Evolutionary conservation across 2,888 invertebrate species (phyloP).

Genomic region (Lamellibrachia columna): DNA sequence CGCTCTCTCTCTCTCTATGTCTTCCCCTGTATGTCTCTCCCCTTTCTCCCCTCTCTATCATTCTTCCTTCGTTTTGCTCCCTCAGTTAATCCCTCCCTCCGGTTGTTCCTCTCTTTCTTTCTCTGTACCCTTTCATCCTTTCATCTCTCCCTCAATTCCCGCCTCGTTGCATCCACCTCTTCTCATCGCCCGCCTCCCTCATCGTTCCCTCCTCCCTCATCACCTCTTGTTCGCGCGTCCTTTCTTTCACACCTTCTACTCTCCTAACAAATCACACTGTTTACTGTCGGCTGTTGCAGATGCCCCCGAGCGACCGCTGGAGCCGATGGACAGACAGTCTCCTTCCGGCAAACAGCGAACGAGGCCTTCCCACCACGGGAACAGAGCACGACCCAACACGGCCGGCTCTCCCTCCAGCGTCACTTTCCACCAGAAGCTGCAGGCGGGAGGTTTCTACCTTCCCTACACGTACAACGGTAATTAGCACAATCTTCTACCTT

Average conservation of each 20-base stretch:
- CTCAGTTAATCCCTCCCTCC: not conserved
- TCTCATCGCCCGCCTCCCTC: not conserved
- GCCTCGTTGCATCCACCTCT: not conserved
- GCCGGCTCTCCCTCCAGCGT: not conserved
- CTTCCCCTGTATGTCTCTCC: no score
- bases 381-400: not conserved
- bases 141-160: not conserved
- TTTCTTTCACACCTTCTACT: not conserved
- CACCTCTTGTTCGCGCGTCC: no score
- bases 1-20: not conserved
- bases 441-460: not conserved
- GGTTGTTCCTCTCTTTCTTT: not conserved
- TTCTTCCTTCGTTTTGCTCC: not conserved
- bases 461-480: slow-evolving; percentile 12
- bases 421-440: slow-evolving; percentile 4
- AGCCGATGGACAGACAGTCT: not conserved
- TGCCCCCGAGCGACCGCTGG: not conserved
- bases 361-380: slow-evolving; percentile 1
- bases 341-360: not conserved
- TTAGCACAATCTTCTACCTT: not conserved
- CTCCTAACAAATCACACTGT: not conserved
- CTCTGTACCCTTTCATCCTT: not conserved
- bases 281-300: not conserved
- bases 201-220: not conserved
- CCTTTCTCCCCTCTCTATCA: not conserved